Base-by-base conservation (phyloP, 2,113 vertebrate species). In the Atrichornis clamosus region DNA sequence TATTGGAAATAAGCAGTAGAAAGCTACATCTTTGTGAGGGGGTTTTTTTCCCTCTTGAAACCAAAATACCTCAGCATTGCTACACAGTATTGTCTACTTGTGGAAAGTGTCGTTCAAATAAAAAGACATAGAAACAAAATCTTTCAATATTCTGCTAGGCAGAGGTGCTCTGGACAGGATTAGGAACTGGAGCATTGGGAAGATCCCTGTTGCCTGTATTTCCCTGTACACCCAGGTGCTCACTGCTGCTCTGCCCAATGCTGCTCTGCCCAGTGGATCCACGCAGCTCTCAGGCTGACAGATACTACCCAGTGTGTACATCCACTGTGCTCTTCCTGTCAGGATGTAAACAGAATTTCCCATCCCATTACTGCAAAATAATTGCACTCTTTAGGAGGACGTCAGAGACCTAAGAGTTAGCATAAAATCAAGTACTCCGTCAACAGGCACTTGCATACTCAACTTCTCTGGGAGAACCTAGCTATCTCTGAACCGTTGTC, bases 231-330 rank as follows among this genome's bases (percentile, higher is more conserved):
- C 10, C 26, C 39, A 9, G 15, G 21, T 35, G 30, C 50, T 50
- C 7, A 1, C 13, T 21, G 13, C 39, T 56, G 30, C 39, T 35
- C 30, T 58, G 72, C 30, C 55, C 3, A 41, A 41, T 41, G n/a
- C n/a, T n/a, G n/a, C n/a, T n/a, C n/a, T n/a, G n/a, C n/a, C n/a
- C n/a, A 9, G 15, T 0, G 9, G 8, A 76, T 47, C 7, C 44
- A 13, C 32, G 7, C 28, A 32, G 23, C 68, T 58, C 37, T 63
- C 26, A 20, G 27, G 9, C 46, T 87, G 69, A 14, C 26, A 47
- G 41, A 13, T 18, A 15, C 19, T 9, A 7, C 20, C 20, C 10
- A 8, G 2, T 3, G 0, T 35, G 8, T 37, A 15, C 3, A 37
- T 2, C 41, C 32, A 19, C 9, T 1, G 18, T 10, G 41, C 32